phyloP scores from a whole-genome alignment of 2,797 vertebrate genomes.

The Petrocephalus schoutedeni region DNA sequence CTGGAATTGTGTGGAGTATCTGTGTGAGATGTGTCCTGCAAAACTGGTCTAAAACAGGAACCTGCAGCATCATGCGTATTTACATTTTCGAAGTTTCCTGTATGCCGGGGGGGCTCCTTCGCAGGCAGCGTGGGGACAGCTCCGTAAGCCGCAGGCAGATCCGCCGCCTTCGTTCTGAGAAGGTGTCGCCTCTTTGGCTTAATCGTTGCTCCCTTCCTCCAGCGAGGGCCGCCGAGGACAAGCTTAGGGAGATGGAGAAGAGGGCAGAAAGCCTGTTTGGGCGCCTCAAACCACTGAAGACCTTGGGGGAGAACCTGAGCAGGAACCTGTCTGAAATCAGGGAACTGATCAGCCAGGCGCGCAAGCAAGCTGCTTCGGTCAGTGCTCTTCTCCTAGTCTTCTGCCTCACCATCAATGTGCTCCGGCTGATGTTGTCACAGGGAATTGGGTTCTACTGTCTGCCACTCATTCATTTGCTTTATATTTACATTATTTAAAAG shows the following conservation, averaged over 20 bases:
- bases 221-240: conserved; percentile 71
- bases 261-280: conserved; percentile 75
- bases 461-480: background rate
- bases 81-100: no score
- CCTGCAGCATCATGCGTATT: background rate
- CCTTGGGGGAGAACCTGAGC: conserved; percentile 77
- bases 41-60: background rate
- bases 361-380: conserved; percentile 78
- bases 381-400: conserved; percentile 17
- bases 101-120: no score
- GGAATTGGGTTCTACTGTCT: background rate
- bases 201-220: conserved; percentile 15
- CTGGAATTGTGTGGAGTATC: background rate
- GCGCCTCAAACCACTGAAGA: conserved; percentile 78
- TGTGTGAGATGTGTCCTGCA: background rate
- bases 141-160: background rate
- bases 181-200: background rate
- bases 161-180: background rate
- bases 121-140: background rate
- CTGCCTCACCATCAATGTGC: background rate
- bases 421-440: background rate
- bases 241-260: conserved; percentile 71
- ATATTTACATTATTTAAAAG: background rate
- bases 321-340: conserved; percentile 89
- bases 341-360: conserved; percentile 84